Evolutionary conservation across 1,140 invertebrate genomes (phyloP), one percentile per base, ranked within the genome.

Genomic region (Schlechtendalia chinensis): DNA sequence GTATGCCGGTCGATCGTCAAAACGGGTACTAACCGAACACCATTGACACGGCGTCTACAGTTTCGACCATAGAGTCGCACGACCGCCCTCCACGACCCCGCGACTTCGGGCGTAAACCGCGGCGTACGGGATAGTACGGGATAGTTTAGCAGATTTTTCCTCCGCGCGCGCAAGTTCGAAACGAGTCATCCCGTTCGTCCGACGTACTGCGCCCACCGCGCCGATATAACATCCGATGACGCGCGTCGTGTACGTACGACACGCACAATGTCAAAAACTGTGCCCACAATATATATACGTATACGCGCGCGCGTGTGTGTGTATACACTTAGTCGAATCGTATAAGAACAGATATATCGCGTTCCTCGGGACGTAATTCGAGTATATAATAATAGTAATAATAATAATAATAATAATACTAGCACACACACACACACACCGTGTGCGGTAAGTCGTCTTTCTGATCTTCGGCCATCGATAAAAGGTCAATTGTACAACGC

Each of bases 401-500:
- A n/a, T n/a, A n/a, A n/a, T n/a, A n/a, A n/a, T n/a, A n/a, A n/a
- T n/a, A n/a, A n/a, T n/a, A n/a, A n/a, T n/a, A n/a, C n/a, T n/a
- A 3, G 8, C 32, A 39, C 6, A 22, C 8, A 61, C 27, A 59
- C 12, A n/a, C 17, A 39, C 27, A 22, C 19, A 39, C 61, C 6
- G 22, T 71, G 45, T 24, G 32, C 39, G 14, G 10, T 67, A 22
- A 27, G 45, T 53, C 56, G n/a, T 47, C 22, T 72, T 24, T 54
- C 69, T 29, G 54, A 72, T 72, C 69, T 72, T 29, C 24, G n/a
- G 16, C 10, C 69, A 54, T 72, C 69, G 47, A 53, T 53, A 72
- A 53, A 72, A 72, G 69, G 69, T 72, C 69, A 54, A 72, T 47
- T 72, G n/a, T 17, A 50, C n/a, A 53, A 72, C 69, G 69, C 69